Conservation (phyloP, 1,140 invertebrate species). For the Cotesia glomerata region DNA sequence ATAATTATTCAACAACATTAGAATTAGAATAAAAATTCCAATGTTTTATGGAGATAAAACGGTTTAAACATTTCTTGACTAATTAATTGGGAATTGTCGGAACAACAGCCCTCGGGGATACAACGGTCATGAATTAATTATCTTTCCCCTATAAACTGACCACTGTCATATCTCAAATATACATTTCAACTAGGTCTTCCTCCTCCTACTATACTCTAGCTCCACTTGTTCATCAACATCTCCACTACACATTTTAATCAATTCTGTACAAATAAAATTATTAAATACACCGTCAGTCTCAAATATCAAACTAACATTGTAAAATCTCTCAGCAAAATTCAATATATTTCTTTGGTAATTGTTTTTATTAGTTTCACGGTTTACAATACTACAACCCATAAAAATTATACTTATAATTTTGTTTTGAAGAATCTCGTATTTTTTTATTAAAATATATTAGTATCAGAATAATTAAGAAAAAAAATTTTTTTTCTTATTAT, state of each 20-base stretch:
- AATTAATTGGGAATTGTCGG: conserved; percentile 54
- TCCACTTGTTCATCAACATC: not conserved
- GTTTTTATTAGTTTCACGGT: no score
- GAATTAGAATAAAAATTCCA: not conserved
- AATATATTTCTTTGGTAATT: no score
- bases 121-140: conserved; percentile 54
- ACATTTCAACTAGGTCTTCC: conserved; percentile 19
- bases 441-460: no score
- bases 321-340: no score
- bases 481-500: no score
- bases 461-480: no score
- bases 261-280: not conserved
- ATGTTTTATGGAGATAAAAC: conserved; percentile 33
- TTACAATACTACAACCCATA: no score
- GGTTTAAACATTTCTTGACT: conserved; percentile 53
- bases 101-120: conserved; percentile 43
- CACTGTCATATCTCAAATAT: conserved; percentile 32
- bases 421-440: no score
- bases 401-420: no score
- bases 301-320: no score
- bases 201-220: not conserved
- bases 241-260: not conserved
- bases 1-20: not conserved
- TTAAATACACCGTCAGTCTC: no score
- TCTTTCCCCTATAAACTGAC: conserved; percentile 41